Evolutionary conservation across 1,140 invertebrate species (phyloP).

Genomic region (Heliconius melpomene): DNA sequence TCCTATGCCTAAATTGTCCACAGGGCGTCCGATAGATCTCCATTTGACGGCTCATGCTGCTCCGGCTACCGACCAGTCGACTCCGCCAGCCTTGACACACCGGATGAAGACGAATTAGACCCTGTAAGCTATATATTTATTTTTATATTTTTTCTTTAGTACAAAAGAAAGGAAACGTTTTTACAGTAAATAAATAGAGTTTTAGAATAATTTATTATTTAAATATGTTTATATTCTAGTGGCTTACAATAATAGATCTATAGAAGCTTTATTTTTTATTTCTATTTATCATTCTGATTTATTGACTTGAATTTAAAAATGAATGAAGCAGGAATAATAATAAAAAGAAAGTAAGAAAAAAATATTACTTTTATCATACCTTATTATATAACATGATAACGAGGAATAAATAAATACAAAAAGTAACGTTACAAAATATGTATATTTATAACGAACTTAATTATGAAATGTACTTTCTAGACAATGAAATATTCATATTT

Average conservation of each 20-base stretch:
- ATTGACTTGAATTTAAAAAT: too few relatives aligned
- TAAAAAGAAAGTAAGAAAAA: too few relatives aligned
- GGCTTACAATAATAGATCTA: too few relatives aligned
- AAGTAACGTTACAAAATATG: background rate
- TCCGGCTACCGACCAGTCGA: constrained; percentile 88
- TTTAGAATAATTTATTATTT: too few relatives aligned
- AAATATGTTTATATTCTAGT: too few relatives aligned
- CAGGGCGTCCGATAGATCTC: constrained; percentile 89
- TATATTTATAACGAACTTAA: background rate
- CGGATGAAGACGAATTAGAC: constrained; percentile 74
- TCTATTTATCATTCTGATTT: too few relatives aligned
- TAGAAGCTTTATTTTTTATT: too few relatives aligned
- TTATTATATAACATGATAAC: too few relatives aligned
- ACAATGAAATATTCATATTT: background rate
- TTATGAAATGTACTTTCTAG: background rate
- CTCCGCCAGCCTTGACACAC: constrained; percentile 82
- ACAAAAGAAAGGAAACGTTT: too few relatives aligned
- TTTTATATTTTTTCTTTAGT: background rate
- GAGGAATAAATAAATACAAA: background rate
- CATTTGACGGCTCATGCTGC: constrained; percentile 91
- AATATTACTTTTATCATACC: too few relatives aligned
- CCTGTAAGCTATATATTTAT: constrained; percentile 57
- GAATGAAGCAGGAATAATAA: too few relatives aligned
- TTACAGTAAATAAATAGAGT: too few relatives aligned
- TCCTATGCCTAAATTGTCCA: constrained; percentile 33